Evolutionary conservation across 2,113 vertebrate species (phyloP), one percentile per base, ranked within the genome.

Genomic region (Corythornis cristatus): DNA sequence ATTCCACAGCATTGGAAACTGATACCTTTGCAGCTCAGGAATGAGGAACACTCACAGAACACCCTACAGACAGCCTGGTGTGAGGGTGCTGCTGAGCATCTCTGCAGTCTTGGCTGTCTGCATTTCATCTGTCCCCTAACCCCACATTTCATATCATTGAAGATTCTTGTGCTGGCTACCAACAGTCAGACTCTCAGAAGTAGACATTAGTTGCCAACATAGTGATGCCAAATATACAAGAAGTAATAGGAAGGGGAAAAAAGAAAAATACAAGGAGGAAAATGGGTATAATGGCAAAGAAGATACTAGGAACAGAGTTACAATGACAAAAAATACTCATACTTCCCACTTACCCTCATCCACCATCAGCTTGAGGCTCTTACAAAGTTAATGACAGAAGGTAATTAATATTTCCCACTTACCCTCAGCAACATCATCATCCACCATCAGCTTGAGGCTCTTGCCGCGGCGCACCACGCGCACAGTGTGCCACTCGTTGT

Each of bases 401-500:
- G 4, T 12, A 35, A 35, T 7, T 14, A 8, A 7, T 5, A 2
- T 2, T 9, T 19, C 14, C 7, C 23, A 97, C 97, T 98, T 80
- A 99, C 99, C 99, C 98, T 99, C 99, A 4, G 99, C 98, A 54
- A 99, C 98, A 83, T 99, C 99, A 42, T 99, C 99, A 68, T 99
- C 99, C 97, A 99, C 99, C 0, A 98, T 98, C 65, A 99, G 97
- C 95, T 98, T 99, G 91, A 99, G 98, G 97, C 97, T 98, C 96
- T 99, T 99, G 96, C 99, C 99, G 42, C 99, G 98, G 4, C 99
- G 98, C 56, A 99, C 96, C 61, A 99, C 99, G 22, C 98, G 98
- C 9, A 99, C 99, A 1, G 99, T 98, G 97, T 99, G 99, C 99
- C 99, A 99, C 33, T 99, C 98, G 2, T 99, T 99, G 98, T 99